Conservation (phyloP, 2,888 invertebrate species). For the Nemapogon koenigi region DNA sequence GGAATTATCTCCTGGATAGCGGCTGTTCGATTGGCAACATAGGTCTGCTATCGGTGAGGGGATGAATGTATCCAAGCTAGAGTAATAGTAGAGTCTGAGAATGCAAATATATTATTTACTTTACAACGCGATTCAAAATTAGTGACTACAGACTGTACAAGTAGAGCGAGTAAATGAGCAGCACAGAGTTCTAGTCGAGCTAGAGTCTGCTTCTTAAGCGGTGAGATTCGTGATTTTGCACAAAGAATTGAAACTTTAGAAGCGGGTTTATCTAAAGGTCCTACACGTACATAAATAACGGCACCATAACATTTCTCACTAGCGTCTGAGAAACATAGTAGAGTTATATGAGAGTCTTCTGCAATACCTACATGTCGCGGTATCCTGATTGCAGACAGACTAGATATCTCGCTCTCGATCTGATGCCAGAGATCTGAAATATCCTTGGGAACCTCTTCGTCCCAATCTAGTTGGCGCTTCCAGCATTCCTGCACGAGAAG, state of each 20-base stretch:
- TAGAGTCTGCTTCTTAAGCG: not conserved
- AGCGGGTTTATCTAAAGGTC: not conserved
- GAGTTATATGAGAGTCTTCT: not conserved
- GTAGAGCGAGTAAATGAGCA: not conserved
- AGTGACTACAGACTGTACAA: constrained; percentile 3
- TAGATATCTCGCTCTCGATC: constrained; percentile 1
- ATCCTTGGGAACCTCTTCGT: constrained; percentile 13
- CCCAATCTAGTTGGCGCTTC: constrained; percentile 13
- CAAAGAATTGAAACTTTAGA: not conserved
- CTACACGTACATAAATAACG: constrained; percentile 10
- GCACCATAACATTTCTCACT: constrained; percentile 14
- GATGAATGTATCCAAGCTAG: constrained; percentile 14
- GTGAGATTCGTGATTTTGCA: constrained; percentile 7
- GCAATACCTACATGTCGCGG: constrained; percentile 6
- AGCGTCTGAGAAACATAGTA: constrained; percentile 11
- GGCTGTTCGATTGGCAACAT: constrained; percentile 11
- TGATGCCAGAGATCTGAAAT: constrained; percentile 11
- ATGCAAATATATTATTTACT: constrained; percentile 3
- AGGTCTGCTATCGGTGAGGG: constrained; percentile 13
- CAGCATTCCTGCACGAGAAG: constrained; percentile 14
- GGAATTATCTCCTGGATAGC: constrained; percentile 2
- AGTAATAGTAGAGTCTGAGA: constrained; percentile 9
- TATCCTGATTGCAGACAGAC: not conserved
- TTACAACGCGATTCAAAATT: not conserved
- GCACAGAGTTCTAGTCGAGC: constrained; percentile 9